Conservation (phyloP, 1,140 invertebrate species). For the Sitobion miscanthi region DNA sequence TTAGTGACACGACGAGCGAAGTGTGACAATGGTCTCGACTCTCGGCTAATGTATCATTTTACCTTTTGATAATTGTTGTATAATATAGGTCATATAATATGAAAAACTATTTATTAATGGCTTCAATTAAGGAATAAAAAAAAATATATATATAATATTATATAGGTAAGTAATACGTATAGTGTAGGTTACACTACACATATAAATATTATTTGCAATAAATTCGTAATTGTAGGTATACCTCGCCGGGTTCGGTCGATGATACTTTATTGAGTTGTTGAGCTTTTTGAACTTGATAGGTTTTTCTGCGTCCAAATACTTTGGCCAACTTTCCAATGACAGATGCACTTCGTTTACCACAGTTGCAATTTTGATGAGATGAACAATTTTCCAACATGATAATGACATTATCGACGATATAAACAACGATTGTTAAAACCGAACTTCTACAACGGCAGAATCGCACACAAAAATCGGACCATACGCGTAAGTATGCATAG, state of each 20-base stretch:
- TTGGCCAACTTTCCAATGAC: conserved; percentile 73
- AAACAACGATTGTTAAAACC: conserved; percentile 16
- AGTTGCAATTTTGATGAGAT: conserved; percentile 42
- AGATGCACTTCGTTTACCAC: conserved; percentile 66
- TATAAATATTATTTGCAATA: neutral
- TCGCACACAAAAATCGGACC: neutral
- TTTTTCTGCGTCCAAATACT: conserved; percentile 76
- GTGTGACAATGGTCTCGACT: neutral
- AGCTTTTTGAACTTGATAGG: conserved; percentile 76
- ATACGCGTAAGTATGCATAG: neutral
- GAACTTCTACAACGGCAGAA: neutral
- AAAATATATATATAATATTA: neutral
- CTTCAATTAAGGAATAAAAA: neutral
- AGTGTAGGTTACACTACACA: neutral
- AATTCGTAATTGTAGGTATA: neutral
- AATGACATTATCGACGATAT: conserved; percentile 33
- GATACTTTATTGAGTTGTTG: conserved; percentile 66
- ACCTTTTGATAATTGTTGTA: neutral
- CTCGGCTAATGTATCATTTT: neutral
- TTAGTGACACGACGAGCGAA: neutral
- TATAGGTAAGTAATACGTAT: neutral
- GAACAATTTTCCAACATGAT: conserved; percentile 53
- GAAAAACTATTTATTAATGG: neutral
- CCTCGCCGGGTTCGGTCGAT: neutral
- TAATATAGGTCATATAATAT: neutral